Conservation (phyloP, 2,888 invertebrate genomes). For the Chrysina gloriosa region DNA sequence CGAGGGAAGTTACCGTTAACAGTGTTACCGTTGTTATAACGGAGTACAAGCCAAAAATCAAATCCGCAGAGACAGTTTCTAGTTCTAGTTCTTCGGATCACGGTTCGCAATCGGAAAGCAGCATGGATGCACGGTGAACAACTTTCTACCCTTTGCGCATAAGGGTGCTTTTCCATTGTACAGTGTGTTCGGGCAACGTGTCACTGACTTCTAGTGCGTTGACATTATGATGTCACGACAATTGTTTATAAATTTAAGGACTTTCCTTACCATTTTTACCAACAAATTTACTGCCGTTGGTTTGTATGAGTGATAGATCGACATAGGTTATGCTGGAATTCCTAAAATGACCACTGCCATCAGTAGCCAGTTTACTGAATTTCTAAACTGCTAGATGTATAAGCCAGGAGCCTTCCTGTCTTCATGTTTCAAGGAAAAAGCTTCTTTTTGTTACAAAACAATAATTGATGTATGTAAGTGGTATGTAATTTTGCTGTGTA, state of each 20-base stretch:
- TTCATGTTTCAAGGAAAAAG: neutral
- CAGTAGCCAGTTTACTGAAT: constrained; percentile 33
- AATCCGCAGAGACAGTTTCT: constrained; percentile 61
- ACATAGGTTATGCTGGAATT: constrained; percentile 39
- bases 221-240: constrained; percentile 46
- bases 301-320: constrained; percentile 38
- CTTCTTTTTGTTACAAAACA: neutral
- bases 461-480: constrained; percentile 24
- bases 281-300: constrained; percentile 38
- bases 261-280: constrained; percentile 15
- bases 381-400: constrained; percentile 4
- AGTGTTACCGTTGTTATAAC: constrained; percentile 97
- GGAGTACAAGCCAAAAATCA: constrained; percentile 87
- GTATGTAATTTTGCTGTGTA: constrained; percentile 28
- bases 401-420: constrained; percentile 23
- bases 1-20: constrained; percentile 95
- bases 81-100: constrained; percentile 64
- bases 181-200: constrained; percentile 30
- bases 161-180: constrained; percentile 47
- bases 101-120: constrained; percentile 64
- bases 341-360: constrained; percentile 42
- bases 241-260: constrained; percentile 32
- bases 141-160: constrained; percentile 36
- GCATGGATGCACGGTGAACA: constrained; percentile 64
- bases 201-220: constrained; percentile 49